Percentiles rank a stretch among this genome's conserved stretches.
These are phyloP conservation scores for Mimas tiliae DNA, from an alignment of 2,888 invertebrate species.

Conservation along the genomic window DNA sequence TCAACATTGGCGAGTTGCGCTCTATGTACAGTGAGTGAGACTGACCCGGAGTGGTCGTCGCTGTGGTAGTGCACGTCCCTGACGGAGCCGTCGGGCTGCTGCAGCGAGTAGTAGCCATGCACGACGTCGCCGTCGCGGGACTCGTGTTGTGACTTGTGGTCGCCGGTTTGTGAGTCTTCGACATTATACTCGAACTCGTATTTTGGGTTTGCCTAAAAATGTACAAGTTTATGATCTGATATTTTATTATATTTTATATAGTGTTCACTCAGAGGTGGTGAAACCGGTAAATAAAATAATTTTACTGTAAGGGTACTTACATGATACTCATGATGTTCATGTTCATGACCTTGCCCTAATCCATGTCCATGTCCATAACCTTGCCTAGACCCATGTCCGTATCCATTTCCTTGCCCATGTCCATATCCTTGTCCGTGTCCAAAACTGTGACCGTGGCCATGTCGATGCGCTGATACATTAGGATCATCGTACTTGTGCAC, in stretches of 20 bases:
- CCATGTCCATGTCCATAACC: conserved; percentile 42
- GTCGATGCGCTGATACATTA: conserved; percentile 37
- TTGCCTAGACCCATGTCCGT: neutral
- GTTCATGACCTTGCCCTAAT: conserved; percentile 31
- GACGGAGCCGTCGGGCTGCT: conserved; percentile 77
- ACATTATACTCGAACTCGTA: conserved; percentile 43
- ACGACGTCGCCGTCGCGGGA: conserved; percentile 75
- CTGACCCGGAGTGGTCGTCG: conserved; percentile 74
- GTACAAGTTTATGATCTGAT: neutral
- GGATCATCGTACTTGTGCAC: conserved; percentile 47
- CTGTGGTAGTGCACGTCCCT: conserved; percentile 79
- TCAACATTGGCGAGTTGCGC: neutral
- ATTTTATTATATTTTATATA: too few relatives aligned
- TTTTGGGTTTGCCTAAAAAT: conserved; percentile 57
- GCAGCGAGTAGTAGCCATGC: conserved; percentile 60
- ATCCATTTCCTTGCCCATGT: neutral
- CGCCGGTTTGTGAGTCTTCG: conserved; percentile 39
- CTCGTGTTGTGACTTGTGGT: conserved; percentile 75
- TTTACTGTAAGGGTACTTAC: conserved; percentile 34
- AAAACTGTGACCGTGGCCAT: conserved; percentile 20
- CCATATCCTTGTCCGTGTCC: neutral
- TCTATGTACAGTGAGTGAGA: conserved; percentile 31
- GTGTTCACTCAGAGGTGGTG: too few relatives aligned
- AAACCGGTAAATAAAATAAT: too few relatives aligned
- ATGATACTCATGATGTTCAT: conserved; percentile 46